Percentiles rank a stretch among this genome's conserved stretches.
phyloP scores from a whole-genome alignment of 2,113 vertebrate genomes.

The Scomber japonicus region DNA sequence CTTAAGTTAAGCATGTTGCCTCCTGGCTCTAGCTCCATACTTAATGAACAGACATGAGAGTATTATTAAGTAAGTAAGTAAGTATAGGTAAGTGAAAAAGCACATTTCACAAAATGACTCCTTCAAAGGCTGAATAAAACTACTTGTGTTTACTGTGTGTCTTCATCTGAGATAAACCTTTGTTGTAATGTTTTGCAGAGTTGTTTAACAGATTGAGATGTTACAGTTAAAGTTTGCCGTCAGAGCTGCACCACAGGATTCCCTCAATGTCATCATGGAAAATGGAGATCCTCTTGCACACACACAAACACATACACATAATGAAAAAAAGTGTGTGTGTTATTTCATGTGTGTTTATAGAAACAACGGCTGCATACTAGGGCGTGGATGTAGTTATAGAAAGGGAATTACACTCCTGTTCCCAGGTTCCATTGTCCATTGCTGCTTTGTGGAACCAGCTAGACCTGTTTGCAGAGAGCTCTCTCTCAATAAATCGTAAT shows the following conservation, averaged over 20 bases:
- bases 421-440: slow-evolving; percentile 48
- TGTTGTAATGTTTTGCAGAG: too few species aligned
- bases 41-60: too few species aligned
- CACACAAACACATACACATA: too few species aligned
- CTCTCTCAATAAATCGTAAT: slow-evolving; percentile 27
- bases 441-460: slow-evolving; percentile 60
- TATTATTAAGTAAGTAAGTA: too few species aligned
- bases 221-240: slow-evolving; percentile 27
- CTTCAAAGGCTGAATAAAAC: too few species aligned
- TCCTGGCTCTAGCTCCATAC: too few species aligned
- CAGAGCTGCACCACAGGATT: slow-evolving; percentile 48
- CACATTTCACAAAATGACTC: too few species aligned
- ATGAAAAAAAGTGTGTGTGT: background rate
- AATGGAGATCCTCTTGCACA: slow-evolving; percentile 26
- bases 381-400: slow-evolving; percentile 49
- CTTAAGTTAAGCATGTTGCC: too few species aligned
- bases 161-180: background rate
- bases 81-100: background rate
- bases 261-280: slow-evolving; percentile 65
- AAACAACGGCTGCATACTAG: slow-evolving; percentile 28
- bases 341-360: slow-evolving; percentile 15
- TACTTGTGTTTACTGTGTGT: background rate
- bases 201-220: background rate
- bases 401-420: slow-evolving; percentile 33
- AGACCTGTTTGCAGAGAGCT: slow-evolving; percentile 52